phyloP scores from a whole-genome alignment of 2,888 invertebrate species.

The Polymixis flavicincta region DNA sequence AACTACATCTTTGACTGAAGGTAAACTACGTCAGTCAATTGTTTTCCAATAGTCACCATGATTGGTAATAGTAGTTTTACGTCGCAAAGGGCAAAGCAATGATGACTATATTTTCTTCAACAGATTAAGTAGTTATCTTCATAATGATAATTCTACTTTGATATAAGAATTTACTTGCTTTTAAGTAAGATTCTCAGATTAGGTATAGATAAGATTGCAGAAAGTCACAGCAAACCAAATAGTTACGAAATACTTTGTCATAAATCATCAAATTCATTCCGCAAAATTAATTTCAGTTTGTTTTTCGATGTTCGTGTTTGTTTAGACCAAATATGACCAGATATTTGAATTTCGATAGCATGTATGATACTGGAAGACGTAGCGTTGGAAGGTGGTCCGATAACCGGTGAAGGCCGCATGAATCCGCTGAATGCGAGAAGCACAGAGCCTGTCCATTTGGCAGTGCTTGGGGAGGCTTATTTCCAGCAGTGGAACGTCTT shows the following conservation, averaged over 20 bases:
- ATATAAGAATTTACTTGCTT: not conserved
- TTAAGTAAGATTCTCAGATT: not conserved
- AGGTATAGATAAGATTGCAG: not conserved
- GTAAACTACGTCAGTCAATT: not conserved
- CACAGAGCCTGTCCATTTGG: too few species aligned
- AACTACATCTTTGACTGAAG: not conserved
- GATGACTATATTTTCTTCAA: not conserved
- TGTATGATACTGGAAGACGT: too few species aligned
- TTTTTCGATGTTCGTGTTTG: not conserved
- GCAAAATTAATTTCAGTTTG: not conserved
- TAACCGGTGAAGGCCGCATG: too few species aligned
- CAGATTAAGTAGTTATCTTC: constrained; percentile 1
- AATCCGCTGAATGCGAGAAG: too few species aligned
- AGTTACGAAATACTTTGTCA: not conserved
- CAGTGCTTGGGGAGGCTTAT: too few species aligned
- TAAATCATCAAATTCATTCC: not conserved
- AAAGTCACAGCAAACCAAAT: not conserved
- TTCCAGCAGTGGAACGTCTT: too few species aligned
- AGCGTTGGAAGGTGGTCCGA: too few species aligned
- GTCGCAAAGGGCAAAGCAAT: not conserved
- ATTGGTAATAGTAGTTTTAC: not conserved
- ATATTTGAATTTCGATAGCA: not conserved
- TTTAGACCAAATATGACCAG: not conserved
- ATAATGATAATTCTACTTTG: not conserved
- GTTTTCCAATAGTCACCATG: constrained; percentile 15